A percentile compares a stretch with the other conserved stretches of the same genome.
These are phyloP conservation scores for Virgularia gustaviana DNA, from an alignment of 92 coral and sea anemone species.

Conservation along the genomic window DNA sequence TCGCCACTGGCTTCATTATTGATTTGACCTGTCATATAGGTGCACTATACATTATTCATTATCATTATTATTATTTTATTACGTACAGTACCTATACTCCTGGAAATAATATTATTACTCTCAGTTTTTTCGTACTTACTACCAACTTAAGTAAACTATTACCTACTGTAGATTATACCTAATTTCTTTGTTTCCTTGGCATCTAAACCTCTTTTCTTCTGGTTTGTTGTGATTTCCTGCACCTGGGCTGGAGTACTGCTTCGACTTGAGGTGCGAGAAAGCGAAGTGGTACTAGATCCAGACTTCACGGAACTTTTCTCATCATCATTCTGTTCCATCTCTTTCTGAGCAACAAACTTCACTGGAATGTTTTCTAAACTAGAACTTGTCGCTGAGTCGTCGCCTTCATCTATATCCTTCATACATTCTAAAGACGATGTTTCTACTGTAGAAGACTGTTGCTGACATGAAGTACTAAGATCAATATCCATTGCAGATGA, in stretches of 20 bases:
- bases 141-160: background rate
- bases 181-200: background rate
- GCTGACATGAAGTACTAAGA: too few relatives aligned
- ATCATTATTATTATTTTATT: too few relatives aligned
- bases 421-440: background rate
- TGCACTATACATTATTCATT: too few relatives aligned
- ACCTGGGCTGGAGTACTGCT: constrained; percentile 29
- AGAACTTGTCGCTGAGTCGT: too few relatives aligned
- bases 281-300: constrained; percentile 10
- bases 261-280: constrained; percentile 27
- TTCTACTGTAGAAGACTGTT: too few relatives aligned
- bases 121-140: background rate
- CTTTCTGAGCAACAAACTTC: background rate
- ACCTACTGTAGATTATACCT: background rate
- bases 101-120: too few relatives aligned
- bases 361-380: background rate
- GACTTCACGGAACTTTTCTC: constrained; percentile 5
- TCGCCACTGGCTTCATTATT: too few relatives aligned
- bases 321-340: background rate
- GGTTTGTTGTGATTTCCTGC: too few relatives aligned
- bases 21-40: too few relatives aligned
- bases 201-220: too few relatives aligned
- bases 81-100: too few relatives aligned
- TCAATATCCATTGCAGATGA: too few relatives aligned
- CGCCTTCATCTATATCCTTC: background rate